Conservation (phyloP, 1,140 invertebrate species). For the Acromyrmex echinatior region DNA sequence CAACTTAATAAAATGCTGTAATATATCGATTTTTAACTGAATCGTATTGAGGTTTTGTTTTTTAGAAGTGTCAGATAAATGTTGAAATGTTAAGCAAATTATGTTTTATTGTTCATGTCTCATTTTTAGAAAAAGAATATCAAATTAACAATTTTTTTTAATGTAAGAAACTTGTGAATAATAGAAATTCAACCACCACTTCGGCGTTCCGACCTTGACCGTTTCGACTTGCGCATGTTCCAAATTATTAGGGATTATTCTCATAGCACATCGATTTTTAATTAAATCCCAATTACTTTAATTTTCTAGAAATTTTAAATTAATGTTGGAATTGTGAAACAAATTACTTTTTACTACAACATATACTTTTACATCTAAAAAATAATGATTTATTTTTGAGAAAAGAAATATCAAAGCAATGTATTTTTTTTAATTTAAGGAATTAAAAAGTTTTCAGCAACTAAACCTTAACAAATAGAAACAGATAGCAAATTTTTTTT, state of each 20-base stretch:
- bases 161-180: no score
- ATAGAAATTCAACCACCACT: not conserved
- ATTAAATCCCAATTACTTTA: not conserved
- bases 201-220: not conserved
- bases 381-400: not conserved
- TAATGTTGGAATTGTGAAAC: not conserved
- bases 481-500: no score
- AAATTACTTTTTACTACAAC: not conserved
- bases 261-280: not conserved
- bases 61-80: not conserved
- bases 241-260: not conserved
- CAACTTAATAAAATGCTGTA: no score
- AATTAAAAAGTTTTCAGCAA: no score
- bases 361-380: not conserved
- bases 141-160: not conserved
- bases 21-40: not conserved
- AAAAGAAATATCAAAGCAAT: not conserved
- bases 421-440: no score
- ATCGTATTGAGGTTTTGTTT: not conserved
- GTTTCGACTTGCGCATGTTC: not conserved
- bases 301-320: not conserved
- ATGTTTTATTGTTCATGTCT: not conserved
- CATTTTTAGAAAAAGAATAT: not conserved
- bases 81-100: not conserved
- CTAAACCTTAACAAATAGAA: no score